phyloP scores from a whole-genome alignment of 1,140 invertebrate species.

The Brachionus paranguensis region DNA sequence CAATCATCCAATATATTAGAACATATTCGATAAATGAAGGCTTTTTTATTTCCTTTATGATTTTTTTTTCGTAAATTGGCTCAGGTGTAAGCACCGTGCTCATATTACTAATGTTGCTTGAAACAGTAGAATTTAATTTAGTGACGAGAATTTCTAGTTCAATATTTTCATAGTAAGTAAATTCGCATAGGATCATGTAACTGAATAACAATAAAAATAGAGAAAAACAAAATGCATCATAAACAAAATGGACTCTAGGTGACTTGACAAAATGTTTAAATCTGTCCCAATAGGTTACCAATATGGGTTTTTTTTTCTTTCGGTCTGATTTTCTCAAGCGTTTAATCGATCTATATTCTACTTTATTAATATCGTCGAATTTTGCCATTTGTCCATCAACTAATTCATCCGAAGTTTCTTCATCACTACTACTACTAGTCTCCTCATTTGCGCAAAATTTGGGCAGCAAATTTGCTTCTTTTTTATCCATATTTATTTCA shows the following conservation, averaged over 20 bases:
- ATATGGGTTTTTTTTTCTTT: slow-evolving; percentile 8
- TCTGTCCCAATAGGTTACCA: slow-evolving; percentile 19
- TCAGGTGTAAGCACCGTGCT: background rate
- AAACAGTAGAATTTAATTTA: background rate
- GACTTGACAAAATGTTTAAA: slow-evolving; percentile 32
- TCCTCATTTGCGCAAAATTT: background rate
- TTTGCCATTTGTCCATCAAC: background rate
- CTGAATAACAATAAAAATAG: slow-evolving; percentile 25
- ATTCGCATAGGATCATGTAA: slow-evolving; percentile 37
- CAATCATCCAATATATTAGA: slow-evolving; percentile 38
- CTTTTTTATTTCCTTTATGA: background rate
- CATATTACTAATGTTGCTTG: background rate
- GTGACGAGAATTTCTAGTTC: background rate
- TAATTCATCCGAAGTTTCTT: slow-evolving; percentile 8
- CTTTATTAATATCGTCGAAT: background rate
- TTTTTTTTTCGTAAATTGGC: background rate
- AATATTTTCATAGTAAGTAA: slow-evolving; percentile 31
- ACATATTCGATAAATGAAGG: slow-evolving; percentile 37
- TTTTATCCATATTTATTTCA: slow-evolving; percentile 36
- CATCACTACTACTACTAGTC: slow-evolving; percentile 31
- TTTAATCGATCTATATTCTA: background rate
- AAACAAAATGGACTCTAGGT: slow-evolving; percentile 38
- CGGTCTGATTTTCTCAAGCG: background rate
- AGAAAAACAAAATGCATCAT: slow-evolving; percentile 17
- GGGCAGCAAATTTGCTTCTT: slow-evolving; percentile 21